Conservation (phyloP, 2,113 vertebrate species). For the Ancistrus triradiatus region DNA sequence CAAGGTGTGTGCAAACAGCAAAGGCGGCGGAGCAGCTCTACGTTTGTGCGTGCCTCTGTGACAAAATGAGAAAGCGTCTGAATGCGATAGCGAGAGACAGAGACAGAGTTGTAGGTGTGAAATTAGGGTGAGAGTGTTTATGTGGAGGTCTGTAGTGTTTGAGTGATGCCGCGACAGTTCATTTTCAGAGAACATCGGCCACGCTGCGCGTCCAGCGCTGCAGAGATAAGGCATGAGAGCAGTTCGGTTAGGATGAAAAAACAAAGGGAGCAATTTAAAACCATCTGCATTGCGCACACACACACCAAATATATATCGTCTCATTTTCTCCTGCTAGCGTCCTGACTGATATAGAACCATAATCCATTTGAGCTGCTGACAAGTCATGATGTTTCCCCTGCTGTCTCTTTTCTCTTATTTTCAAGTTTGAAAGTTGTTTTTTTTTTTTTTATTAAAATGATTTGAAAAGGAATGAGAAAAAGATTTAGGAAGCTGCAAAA, state of each 20-base stretch:
- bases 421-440: slow-evolving; percentile 49
- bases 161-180: slow-evolving; percentile 70
- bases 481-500: no score
- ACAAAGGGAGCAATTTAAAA: slow-evolving; percentile 76
- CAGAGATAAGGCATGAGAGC: slow-evolving; percentile 67
- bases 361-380: slow-evolving; percentile 74
- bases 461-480: no score
- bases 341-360: slow-evolving; percentile 72
- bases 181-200: slow-evolving; percentile 71
- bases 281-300: slow-evolving; percentile 67
- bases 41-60: slow-evolving; percentile 21
- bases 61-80: slow-evolving; percentile 25
- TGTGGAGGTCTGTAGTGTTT: slow-evolving; percentile 40
- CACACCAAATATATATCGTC: slow-evolving; percentile 32
- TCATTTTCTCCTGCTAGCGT: slow-evolving; percentile 53
- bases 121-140: slow-evolving; percentile 32
- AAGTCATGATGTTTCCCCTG: slow-evolving; percentile 63
- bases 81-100: slow-evolving; percentile 4
- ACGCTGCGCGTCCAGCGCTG: slow-evolving; percentile 47
- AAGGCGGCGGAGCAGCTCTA: slow-evolving; percentile 57
- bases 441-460: slow-evolving; percentile 38
- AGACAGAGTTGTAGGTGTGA: slow-evolving; percentile 31
- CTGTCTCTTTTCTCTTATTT: slow-evolving; percentile 37
- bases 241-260: slow-evolving; percentile 68
- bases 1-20: slow-evolving; percentile 63